Percentiles rank a stretch among this genome's conserved stretches.
Evolutionary conservation across 2,797 vertebrate species (phyloP).

Genomic region (Pyrocephalus nanus): DNA sequence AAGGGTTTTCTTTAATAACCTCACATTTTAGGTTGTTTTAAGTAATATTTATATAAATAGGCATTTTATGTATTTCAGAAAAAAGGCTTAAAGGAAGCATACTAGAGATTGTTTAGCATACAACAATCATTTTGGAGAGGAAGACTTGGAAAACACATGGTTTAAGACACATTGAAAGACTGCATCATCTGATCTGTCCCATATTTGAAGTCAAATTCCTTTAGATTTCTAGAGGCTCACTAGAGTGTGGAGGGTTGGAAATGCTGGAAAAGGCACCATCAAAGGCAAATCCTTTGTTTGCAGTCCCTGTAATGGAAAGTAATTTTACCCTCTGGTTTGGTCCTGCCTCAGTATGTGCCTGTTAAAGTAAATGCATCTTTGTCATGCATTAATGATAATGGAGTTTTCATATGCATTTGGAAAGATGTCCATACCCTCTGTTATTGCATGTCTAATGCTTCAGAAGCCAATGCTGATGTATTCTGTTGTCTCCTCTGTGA

Average conservation of each 20-base stretch:
- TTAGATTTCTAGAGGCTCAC: not conserved
- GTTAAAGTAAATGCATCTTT: not conserved
- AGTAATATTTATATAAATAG: constrained; percentile 60
- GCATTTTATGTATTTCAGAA: constrained; percentile 26
- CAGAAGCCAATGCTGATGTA: not conserved
- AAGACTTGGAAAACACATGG: not conserved
- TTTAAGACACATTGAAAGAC: not conserved
- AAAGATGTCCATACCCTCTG: not conserved
- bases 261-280: not conserved
- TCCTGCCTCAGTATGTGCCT: not conserved
- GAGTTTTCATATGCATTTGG: not conserved
- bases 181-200: not conserved
- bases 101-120: not conserved
- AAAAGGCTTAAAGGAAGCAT: not conserved
- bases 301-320: not conserved
- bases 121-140: not conserved
- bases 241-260: not conserved
- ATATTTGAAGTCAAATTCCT: not conserved
- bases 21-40: constrained; percentile 44
- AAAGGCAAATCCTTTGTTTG: not conserved
- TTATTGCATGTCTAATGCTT: not conserved
- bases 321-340: not conserved
- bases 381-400: not conserved
- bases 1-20: constrained; percentile 11
- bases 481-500: not conserved